Percentiles rank a stretch among this genome's conserved stretches.
phyloP scores from a whole-genome alignment of 2,888 invertebrate species.

The Calliphora vomitoria region DNA sequence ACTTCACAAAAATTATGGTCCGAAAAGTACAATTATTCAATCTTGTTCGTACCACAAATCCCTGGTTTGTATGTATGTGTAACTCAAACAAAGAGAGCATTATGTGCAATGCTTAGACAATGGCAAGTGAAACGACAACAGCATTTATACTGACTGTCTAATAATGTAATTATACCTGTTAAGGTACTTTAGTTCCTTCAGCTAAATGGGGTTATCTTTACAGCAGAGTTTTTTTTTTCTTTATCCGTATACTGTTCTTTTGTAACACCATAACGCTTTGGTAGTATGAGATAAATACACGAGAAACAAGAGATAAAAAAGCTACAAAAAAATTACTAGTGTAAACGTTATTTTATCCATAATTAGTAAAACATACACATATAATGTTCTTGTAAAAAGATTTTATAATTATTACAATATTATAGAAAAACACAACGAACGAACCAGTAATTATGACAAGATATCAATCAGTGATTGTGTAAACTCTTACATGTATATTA shows the following conservation, averaged over 20 bases:
- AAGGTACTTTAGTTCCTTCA: constrained; percentile 26
- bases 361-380: constrained; percentile 38
- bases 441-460: constrained; percentile 27
- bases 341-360: constrained; percentile 52
- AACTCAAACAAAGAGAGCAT: no score
- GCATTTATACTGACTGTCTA: no score
- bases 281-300: background rate
- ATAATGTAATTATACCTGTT: constrained; percentile 43
- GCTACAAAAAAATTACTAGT: constrained; percentile 9
- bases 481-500: background rate
- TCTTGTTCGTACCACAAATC: no score
- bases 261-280: constrained; percentile 2
- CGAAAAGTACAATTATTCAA: no score
- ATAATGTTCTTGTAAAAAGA: constrained; percentile 9
- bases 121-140: no score
- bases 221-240: background rate
- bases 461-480: constrained; percentile 46
- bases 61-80: no score
- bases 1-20: no score
- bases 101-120: no score
- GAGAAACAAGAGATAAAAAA: background rate
- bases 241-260: background rate
- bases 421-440: constrained; percentile 33
- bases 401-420: constrained; percentile 44
- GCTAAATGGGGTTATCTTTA: constrained; percentile 29